These are phyloP conservation scores for Isurus oxyrinchus DNA, from an alignment of 2,113 vertebrate genomes.

Conservation along the genomic window DNA sequence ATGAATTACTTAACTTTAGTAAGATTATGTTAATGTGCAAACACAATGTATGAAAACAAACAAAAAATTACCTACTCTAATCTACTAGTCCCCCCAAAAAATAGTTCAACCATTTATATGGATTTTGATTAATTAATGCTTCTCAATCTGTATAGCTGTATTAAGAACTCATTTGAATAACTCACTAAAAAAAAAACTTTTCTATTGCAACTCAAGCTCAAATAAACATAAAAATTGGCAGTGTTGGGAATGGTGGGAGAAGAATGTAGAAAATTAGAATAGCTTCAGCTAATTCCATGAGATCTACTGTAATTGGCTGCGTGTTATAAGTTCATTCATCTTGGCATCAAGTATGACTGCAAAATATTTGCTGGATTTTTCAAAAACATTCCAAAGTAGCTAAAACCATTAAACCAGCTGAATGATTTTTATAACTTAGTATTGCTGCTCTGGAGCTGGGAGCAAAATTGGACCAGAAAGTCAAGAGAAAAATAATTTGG, in stretches of 20 bases:
- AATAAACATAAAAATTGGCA: background rate
- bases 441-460: background rate
- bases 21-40: background rate
- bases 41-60: background rate
- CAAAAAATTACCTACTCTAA: background rate
- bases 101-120: background rate
- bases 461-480: background rate
- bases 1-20: background rate
- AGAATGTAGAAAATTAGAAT: background rate
- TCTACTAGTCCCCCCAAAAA: background rate
- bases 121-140: background rate
- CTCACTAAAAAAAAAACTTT: background rate
- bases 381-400: conserved; percentile 17
- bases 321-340: background rate
- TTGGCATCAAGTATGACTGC: background rate
- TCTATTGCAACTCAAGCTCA: background rate
- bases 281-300: conserved; percentile 14
- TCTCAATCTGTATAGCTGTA: background rate
- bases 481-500: no score
- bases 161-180: background rate
- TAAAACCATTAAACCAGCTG: conserved; percentile 8
- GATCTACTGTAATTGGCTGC: background rate
- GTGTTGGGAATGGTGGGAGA: background rate
- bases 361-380: background rate
- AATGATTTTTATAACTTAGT: background rate